Conservation (phyloP, 2,888 invertebrate genomes). For the Amphipoea oculea region DNA sequence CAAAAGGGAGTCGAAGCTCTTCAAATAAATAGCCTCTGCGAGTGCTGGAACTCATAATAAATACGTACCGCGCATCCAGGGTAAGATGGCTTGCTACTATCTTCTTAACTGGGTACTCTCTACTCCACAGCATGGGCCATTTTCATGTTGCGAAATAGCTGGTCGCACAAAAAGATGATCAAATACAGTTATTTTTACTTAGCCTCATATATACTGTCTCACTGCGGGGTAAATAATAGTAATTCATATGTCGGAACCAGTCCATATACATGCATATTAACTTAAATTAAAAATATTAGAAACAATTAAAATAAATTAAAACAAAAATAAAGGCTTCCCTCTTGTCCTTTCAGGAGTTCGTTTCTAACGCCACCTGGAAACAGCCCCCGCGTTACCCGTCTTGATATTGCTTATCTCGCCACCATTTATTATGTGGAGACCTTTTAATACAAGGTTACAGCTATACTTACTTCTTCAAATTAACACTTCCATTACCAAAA, state of each 20-base stretch:
- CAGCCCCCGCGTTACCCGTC: not conserved
- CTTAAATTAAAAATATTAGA: too few relatives aligned
- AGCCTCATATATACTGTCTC: too few relatives aligned
- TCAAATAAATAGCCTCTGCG: not conserved
- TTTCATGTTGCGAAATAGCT: too few relatives aligned
- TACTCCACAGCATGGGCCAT: not conserved
- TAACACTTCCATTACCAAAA: conserved; percentile 33
- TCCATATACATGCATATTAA: too few relatives aligned
- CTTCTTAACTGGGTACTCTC: not conserved
- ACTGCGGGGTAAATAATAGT: not conserved
- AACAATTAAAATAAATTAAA: too few relatives aligned
- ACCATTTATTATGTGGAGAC: not conserved
- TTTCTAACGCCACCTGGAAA: not conserved
- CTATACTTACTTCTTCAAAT: conserved; percentile 9
- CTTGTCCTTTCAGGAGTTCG: not conserved
- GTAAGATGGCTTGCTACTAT: too few relatives aligned
- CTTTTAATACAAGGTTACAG: not conserved
- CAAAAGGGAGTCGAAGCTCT: not conserved
- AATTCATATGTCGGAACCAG: too few relatives aligned
- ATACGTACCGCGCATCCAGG: not conserved
- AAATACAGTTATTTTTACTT: not conserved
- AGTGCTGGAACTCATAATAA: not conserved
- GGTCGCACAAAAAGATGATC: not conserved
- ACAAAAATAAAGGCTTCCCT: not conserved
- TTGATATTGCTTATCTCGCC: not conserved